Evolutionary conservation across 2,113 vertebrate species (phyloP).

Genomic region (Paramisgurnus dabryanus): DNA sequence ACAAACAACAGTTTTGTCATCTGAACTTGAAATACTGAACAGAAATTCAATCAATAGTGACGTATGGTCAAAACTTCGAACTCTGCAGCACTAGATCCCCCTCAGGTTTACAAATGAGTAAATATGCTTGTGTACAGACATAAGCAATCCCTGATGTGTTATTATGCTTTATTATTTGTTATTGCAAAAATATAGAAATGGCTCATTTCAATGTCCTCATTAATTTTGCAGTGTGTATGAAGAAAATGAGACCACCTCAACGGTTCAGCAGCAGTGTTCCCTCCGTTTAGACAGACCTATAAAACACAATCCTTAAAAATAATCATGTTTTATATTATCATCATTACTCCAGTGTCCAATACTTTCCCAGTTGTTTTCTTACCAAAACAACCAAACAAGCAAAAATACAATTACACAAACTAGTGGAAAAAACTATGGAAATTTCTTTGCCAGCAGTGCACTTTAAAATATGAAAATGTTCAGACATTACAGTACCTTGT

Average conservation of each 20-base stretch:
- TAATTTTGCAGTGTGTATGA: slow-evolving; percentile 55
- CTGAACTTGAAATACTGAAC: slow-evolving; percentile 38
- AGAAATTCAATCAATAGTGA: slow-evolving; percentile 41
- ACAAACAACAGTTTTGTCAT: background rate
- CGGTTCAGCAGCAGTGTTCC: slow-evolving; percentile 30
- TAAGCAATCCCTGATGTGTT: slow-evolving; percentile 47
- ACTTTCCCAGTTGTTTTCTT: slow-evolving; percentile 15
- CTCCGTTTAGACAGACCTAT: slow-evolving; percentile 49
- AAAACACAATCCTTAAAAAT: slow-evolving; percentile 54
- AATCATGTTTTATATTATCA: slow-evolving; percentile 42
- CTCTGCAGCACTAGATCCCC: slow-evolving; percentile 39
- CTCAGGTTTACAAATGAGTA: slow-evolving; percentile 35
- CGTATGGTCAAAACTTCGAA: slow-evolving; percentile 5
- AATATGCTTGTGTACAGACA: slow-evolving; percentile 43
- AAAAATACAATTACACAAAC: slow-evolving; percentile 12
- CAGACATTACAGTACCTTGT: too few relatives aligned
- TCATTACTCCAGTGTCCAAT: slow-evolving; percentile 37
- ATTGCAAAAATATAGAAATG: slow-evolving; percentile 51
- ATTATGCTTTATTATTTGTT: slow-evolving; percentile 57
- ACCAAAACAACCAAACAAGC: slow-evolving; percentile 37
- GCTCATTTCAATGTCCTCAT: slow-evolving; percentile 60
- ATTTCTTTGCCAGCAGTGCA: background rate
- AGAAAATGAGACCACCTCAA: slow-evolving; percentile 49
- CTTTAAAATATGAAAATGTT: background rate
- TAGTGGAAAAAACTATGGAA: slow-evolving; percentile 19